Conservation (phyloP, 2,888 invertebrate species). For the Odontothrips loti region DNA sequence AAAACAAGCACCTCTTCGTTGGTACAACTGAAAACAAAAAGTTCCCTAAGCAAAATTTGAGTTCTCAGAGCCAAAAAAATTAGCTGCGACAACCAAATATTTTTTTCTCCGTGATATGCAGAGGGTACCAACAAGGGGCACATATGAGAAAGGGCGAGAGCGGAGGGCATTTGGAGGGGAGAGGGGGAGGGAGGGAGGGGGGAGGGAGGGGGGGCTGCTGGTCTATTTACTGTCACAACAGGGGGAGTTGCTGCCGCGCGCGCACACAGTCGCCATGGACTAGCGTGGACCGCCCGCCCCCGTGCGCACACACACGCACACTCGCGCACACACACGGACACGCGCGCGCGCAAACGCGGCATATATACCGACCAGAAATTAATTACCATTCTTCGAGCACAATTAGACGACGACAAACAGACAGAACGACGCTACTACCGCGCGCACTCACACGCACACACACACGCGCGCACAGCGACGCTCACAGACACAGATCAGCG, state of each 20-base stretch:
- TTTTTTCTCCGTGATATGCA: too few relatives aligned
- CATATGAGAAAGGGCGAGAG: background rate
- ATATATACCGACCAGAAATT: constrained; percentile 24
- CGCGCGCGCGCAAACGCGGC: background rate
- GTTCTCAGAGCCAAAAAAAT: too few relatives aligned
- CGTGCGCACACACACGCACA: background rate
- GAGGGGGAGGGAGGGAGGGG: background rate
- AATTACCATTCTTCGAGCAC: constrained; percentile 26
- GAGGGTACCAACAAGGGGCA: too few relatives aligned
- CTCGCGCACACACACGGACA: background rate
- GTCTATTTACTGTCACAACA: constrained; percentile 26
- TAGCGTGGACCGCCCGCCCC: background rate
- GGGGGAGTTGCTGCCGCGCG: background rate
- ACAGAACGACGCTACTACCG: background rate
- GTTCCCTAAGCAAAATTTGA: too few relatives aligned
- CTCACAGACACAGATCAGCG: background rate
- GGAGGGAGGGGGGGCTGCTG: background rate
- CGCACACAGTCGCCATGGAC: background rate
- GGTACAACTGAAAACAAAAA: too few relatives aligned
- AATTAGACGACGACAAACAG: constrained; percentile 25
- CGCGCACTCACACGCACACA: background rate
- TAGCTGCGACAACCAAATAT: too few relatives aligned
- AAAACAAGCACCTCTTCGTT: too few relatives aligned
- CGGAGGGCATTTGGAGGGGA: background rate
- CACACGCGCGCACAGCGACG: background rate